phyloP scores from a whole-genome alignment of 2,888 invertebrate genomes.

The Mesorhabditis spiculigera region DNA sequence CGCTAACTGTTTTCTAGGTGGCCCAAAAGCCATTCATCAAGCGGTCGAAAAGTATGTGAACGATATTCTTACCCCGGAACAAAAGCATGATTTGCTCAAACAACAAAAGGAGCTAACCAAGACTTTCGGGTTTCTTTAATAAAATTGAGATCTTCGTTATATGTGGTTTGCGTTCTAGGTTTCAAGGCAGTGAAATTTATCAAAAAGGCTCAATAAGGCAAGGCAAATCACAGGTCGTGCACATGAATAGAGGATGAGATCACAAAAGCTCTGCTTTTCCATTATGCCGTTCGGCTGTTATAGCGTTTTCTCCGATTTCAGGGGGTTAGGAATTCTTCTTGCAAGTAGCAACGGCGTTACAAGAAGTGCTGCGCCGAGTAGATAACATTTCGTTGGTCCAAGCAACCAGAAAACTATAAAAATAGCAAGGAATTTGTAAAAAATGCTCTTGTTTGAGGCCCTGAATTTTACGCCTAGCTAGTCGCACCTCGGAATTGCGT shows the following conservation, averaged over 20 bases:
- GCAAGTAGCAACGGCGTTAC: slow-evolving; percentile 67
- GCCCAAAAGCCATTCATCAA: background rate
- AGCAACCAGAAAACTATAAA: slow-evolving; percentile 82
- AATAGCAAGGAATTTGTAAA: slow-evolving; percentile 5
- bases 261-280: slow-evolving; percentile 9
- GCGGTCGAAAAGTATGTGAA: background rate
- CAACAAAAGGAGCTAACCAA: background rate
- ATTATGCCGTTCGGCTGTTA: slow-evolving; percentile 7
- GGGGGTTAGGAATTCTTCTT: slow-evolving; percentile 27
- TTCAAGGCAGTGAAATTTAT: slow-evolving; percentile 3
- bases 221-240: background rate
- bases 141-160: too few relatives aligned
- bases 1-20: background rate
- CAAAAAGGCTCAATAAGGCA: background rate
- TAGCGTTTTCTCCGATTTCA: slow-evolving; percentile 5
- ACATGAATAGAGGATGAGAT: background rate
- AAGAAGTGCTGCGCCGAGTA: slow-evolving; percentile 74
- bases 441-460: slow-evolving; percentile 3
- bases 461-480: too few relatives aligned
- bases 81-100: background rate
- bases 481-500: slow-evolving; percentile 4
- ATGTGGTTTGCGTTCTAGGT: background rate
- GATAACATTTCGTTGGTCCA: slow-evolving; percentile 79
- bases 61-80: background rate
- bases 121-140: background rate